Evolutionary conservation across 2,888 invertebrate genomes (phyloP), one percentile per base, ranked within the genome.

Genomic region (Amphiduros pacificus): DNA sequence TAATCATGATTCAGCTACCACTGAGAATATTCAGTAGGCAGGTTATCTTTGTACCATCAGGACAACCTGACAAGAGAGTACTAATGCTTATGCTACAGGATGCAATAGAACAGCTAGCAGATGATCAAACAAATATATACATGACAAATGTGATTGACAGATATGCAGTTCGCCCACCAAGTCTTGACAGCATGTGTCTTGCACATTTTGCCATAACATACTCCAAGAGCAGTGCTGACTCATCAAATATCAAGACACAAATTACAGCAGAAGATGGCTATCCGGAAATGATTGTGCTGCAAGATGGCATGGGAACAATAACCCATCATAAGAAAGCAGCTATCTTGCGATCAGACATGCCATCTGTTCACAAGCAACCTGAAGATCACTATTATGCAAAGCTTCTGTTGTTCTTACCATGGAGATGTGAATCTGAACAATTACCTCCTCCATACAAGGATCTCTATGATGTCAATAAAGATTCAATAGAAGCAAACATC

Each of bases 171-270:
- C 57, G 78, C 44, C 74, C 74, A 24, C 51, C 62, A n/a, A 26
- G 53, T 5, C 58, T 77, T n/a, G 71, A 77, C 52, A 58, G 71
- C 24, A 57, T 70, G n/a, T 74, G 73, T 65, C 67, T 77, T 11
- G 76, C 77, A 1, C 71, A 75, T 27, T 76, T 73, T 71, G 74
- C 69, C 2, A 9, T 20, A 14, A 14, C 22, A 9, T 48, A 48
- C 49, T 17, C 49, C 9, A 14, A 11, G 20, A 20, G n/a, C 14
- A 48, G 36, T 11, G 17, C 17, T 36, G 36, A 11, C 17, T 36
- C 36, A n/a, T n/a, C n/a, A n/a, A n/a, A n/a, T n/a, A n/a, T n/a
- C n/a, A n/a, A n/a, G n/a, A n/a, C n/a, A n/a, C n/a, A n/a, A n/a
- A n/a, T n/a, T n/a, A n/a, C n/a, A n/a, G n/a, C n/a, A n/a, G n/a